A percentile compares a stretch with the other conserved stretches of the same genome.
phyloP scores from a whole-genome alignment of 1,140 invertebrate genomes.

The Euura lappo region DNA sequence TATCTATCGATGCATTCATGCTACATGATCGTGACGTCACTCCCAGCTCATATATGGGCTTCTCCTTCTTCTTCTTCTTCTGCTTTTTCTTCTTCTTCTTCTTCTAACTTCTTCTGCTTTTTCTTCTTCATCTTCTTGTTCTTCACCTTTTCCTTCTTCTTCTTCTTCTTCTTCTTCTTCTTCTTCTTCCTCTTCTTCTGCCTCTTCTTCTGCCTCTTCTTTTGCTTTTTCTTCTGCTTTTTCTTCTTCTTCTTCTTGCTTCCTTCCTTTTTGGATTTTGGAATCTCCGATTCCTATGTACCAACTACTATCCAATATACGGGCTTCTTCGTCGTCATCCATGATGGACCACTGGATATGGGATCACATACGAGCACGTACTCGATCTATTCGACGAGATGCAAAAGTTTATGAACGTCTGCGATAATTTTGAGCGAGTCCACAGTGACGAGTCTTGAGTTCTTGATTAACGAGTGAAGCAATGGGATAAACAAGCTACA shows the following conservation, averaged over 20 bases:
- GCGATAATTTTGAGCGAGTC: background rate
- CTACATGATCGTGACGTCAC: no score
- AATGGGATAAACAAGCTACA: conserved; percentile 4
- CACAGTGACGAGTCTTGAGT: background rate
- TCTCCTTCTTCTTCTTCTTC: background rate
- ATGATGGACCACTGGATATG: no score
- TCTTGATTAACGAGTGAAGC: conserved; percentile 2
- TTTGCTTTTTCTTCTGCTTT: conserved; percentile 13
- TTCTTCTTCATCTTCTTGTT: conserved; percentile 24
- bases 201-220: conserved; percentile 11
- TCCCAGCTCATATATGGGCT: no score
- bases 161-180: conserved; percentile 9
- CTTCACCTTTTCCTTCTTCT: no score
- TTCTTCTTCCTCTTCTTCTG: background rate
- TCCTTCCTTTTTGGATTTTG: background rate
- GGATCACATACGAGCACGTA: no score
- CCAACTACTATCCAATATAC: no score
- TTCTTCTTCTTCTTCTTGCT: conserved; percentile 23
- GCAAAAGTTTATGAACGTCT: background rate
- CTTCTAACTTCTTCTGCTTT: conserved; percentile 15
- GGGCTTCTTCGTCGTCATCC: no score
- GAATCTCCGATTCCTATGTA: no score
- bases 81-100: conserved; percentile 11
- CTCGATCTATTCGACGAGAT: no score
- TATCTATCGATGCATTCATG: no score